phyloP scores from a whole-genome alignment of 2,113 vertebrate genomes.

The Prionailurus bengalensis region DNA sequence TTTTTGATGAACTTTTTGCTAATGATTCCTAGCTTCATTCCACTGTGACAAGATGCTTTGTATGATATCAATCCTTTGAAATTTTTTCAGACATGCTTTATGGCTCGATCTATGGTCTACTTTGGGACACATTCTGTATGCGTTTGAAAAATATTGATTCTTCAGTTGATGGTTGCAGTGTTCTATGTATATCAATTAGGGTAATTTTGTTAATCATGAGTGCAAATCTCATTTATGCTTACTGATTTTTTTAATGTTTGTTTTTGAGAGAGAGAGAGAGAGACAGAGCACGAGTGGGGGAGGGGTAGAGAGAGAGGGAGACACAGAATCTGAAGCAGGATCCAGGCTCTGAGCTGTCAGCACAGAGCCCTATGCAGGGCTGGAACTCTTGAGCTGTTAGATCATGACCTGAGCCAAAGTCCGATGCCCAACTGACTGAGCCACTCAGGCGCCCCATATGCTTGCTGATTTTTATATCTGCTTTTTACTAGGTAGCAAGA shows the following conservation, averaged over 20 bases:
- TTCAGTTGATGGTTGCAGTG: not conserved
- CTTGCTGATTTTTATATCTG: not conserved
- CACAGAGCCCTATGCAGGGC: too few relatives aligned
- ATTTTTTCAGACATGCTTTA: not conserved
- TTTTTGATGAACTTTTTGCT: not conserved
- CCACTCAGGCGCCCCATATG: not conserved
- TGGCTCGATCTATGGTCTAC: not conserved
- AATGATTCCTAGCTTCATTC: not conserved
- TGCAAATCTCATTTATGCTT: not conserved
- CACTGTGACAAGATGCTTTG: not conserved
- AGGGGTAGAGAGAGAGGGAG: too few relatives aligned
- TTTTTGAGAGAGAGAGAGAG: too few relatives aligned
- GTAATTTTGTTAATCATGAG: not conserved
- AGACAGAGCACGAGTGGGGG: too few relatives aligned
- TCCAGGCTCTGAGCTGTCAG: too few relatives aligned
- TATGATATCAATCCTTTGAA: not conserved
- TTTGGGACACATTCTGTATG: not conserved
- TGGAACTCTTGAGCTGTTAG: too few relatives aligned
- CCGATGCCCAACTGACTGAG: too few relatives aligned
- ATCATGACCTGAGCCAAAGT: too few relatives aligned
- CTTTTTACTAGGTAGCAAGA: not conserved
- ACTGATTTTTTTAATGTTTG: not conserved
- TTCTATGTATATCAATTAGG: not conserved
- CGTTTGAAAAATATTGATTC: not conserved
- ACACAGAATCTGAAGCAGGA: too few relatives aligned